Percentiles rank a stretch among this genome's conserved stretches.
phyloP scores from a whole-genome alignment of 1,140 invertebrate genomes.

The Anastrepha obliqua region DNA sequence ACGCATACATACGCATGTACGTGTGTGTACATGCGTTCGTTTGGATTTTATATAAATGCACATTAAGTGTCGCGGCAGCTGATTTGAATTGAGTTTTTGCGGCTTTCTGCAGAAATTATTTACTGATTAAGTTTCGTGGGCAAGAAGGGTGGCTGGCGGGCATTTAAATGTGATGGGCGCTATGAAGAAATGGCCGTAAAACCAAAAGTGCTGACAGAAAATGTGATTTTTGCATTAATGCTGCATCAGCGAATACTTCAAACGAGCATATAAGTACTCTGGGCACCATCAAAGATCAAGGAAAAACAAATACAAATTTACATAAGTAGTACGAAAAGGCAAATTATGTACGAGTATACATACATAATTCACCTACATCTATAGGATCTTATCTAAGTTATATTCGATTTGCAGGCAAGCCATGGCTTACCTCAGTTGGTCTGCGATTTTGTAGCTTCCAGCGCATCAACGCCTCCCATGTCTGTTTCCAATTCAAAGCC shows the following conservation, averaged over 20 bases:
- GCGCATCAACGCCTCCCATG: background rate
- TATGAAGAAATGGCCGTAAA: background rate
- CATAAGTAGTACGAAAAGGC: too few species aligned
- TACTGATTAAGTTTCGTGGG: background rate
- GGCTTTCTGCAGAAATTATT: slow-evolving; percentile 29
- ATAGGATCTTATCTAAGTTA: background rate
- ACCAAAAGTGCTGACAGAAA: slow-evolving; percentile 52
- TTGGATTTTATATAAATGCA: slow-evolving; percentile 40
- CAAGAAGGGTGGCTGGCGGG: background rate
- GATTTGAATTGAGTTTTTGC: slow-evolving; percentile 46
- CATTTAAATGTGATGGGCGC: background rate
- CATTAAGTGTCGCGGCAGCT: slow-evolving; percentile 45
- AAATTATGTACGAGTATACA: too few species aligned
- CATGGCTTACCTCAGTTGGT: background rate
- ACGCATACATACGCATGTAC: background rate
- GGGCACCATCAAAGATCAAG: background rate
- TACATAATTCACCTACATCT: too few species aligned
- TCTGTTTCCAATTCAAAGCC: background rate
- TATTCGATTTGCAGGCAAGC: background rate
- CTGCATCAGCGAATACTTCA: slow-evolving; percentile 8
- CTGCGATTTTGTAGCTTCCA: background rate
- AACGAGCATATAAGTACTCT: background rate
- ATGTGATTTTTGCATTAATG: slow-evolving; percentile 39
- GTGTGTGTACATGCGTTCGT: background rate
- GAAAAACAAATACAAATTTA: background rate